Conservation (phyloP, 53 echinoderm and acorn worm species). For the Paracentrotus lividus region DNA sequence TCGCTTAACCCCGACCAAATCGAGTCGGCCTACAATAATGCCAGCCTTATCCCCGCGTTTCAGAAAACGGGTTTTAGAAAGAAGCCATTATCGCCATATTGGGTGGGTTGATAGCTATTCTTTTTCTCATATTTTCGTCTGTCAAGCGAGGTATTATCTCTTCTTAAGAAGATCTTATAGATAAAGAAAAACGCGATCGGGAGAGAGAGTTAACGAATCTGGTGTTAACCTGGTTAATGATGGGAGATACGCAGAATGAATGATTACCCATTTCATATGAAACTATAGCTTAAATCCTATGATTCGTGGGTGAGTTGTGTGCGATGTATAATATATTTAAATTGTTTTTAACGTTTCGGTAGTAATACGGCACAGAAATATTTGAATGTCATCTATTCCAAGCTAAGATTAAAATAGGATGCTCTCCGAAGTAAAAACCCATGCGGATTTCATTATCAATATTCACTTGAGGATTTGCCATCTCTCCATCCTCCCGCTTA, state of each 20-base stretch:
- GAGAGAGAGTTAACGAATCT: background rate
- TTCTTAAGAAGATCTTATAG: background rate
- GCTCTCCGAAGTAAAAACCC: background rate
- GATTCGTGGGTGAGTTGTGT: slow-evolving; percentile 10
- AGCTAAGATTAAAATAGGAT: background rate
- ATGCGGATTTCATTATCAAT: slow-evolving; percentile 1
- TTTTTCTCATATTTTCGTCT: slow-evolving; percentile 19
- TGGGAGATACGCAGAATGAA: background rate
- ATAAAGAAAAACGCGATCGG: background rate
- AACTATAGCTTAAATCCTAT: background rate
- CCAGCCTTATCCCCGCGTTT: slow-evolving; percentile 41
- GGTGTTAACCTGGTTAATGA: slow-evolving; percentile 56
- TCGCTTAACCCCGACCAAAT: slow-evolving; percentile 66
- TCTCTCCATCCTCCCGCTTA: background rate
- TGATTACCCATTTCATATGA: background rate
- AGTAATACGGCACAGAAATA: background rate
- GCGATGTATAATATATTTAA: slow-evolving; percentile 6
- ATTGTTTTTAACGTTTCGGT: background rate
- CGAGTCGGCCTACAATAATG: slow-evolving; percentile 49
- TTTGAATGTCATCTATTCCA: slow-evolving; percentile 5
- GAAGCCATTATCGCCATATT: slow-evolving; percentile 32
- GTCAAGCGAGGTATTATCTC: slow-evolving; percentile 36
- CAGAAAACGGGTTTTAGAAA: slow-evolving; percentile 51
- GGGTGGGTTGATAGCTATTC: slow-evolving; percentile 54
- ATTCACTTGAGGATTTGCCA: background rate